Evolutionary conservation across 2,797 vertebrate species (phyloP), one percentile per base, ranked within the genome.

Genomic region (Amphiprion clarkii): DNA sequence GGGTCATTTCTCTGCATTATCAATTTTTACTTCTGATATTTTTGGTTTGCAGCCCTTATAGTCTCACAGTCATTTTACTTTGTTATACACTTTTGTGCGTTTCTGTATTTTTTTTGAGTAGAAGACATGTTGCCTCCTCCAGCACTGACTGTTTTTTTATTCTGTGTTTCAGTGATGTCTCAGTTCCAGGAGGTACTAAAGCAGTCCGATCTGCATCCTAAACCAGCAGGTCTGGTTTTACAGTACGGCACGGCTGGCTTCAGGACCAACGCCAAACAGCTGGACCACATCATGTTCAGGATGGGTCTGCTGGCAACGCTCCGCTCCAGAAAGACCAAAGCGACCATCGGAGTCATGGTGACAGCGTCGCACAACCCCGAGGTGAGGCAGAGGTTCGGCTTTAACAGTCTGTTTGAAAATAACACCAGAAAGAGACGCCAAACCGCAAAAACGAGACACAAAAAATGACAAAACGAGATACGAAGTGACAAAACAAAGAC

Each of bases 281-380:
- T 99, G 6, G 95, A 97, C 66, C 98, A 99, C 14, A 57, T 97
- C 86, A 96, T 99, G 97, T 99, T 96, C 89, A 96, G 98, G 58
- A 97, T 98, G 97, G 98, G 98, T 21, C 82, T 98, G 29, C 90
- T 99, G 84, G 97, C 98, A 0, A 83, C 91, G 0, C 88, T 99
- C 49, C 91, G 97, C 65, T 97, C 98, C 82, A 97, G 92, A 76
- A 95, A 96, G 14, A 94, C 95, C 0, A 81, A 90, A 53, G 92
- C 95, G 12, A 95, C 96, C 16, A 96, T 99, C 2, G 98, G 97
- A 10, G 86, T 98, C 73, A 97, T 99, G 97, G 97, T 99, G n/a
- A 99, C 98, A 0, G 98, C 98, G 0, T 99, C 98, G 0, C 98
- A 99, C 88, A 99, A 99, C 87, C 97, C 98, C 4, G 98, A 99